Conservation (phyloP, 2,113 vertebrate genomes). For the Lontra canadensis region DNA sequence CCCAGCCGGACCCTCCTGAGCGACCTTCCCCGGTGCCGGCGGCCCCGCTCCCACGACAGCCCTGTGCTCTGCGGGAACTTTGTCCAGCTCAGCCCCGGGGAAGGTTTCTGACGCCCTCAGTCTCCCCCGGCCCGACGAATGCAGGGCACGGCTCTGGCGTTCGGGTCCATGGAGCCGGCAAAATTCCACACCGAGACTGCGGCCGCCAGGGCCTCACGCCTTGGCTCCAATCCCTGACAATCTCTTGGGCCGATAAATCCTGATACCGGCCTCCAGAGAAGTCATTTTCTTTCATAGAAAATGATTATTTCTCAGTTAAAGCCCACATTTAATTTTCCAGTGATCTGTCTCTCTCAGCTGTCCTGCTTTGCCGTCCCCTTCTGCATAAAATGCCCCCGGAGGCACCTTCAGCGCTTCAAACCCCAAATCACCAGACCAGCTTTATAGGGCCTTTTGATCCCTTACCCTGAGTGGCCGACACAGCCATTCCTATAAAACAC, state of each 20-base stretch:
- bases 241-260: conserved; percentile 84
- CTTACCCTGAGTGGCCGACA: fast-evolving
- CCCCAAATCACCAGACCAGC: neutral
- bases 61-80: neutral
- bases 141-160: conserved; percentile 15
- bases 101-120: conserved; percentile 47
- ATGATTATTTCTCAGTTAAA: conserved; percentile 85
- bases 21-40: neutral
- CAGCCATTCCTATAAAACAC: neutral
- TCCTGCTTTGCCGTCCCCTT: neutral
- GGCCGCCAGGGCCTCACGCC: conserved; percentile 79
- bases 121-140: conserved; percentile 14
- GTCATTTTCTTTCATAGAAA: conserved; percentile 84
- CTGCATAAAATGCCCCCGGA: conserved; percentile 25
- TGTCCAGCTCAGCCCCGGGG: neutral
- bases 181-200: conserved; percentile 73
- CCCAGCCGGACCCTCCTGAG: neutral
- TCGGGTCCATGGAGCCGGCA: conserved; percentile 68
- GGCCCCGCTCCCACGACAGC: neutral
- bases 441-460: neutral
- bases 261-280: conserved; percentile 78
- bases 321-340: conserved; percentile 78
- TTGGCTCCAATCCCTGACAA: conserved; percentile 79
- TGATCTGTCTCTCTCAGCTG: conserved; percentile 79
- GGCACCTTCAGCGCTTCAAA: neutral